Conservation (phyloP, 2,113 vertebrate genomes). For the Todiramphus saurophagus region DNA sequence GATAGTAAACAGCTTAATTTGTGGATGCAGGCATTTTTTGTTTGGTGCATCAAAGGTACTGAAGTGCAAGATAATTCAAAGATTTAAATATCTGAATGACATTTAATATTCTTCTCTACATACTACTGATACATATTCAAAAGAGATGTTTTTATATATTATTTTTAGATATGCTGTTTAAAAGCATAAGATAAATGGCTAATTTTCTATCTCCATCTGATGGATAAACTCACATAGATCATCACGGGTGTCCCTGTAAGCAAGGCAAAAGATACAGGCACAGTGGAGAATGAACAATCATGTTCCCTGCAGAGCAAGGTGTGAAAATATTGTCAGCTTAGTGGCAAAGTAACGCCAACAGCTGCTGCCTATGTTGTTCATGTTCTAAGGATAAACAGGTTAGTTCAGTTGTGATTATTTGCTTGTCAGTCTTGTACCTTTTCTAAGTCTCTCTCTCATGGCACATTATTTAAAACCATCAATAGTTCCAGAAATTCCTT, state of each 20-base stretch:
- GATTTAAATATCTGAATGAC: background rate
- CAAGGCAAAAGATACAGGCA: background rate
- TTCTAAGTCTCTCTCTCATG: background rate
- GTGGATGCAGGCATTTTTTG: background rate
- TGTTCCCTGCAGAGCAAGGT: background rate
- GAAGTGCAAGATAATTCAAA: background rate
- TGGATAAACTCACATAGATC: background rate
- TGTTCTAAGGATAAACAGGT: background rate
- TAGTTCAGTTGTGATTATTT: background rate
- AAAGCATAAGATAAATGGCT: background rate
- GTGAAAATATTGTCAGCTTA: background rate
- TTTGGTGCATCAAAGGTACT: background rate
- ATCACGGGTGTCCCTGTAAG: background rate
- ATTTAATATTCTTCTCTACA: background rate
- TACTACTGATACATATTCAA: background rate
- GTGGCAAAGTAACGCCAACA: background rate
- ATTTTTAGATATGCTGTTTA: background rate
- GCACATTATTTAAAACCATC: background rate
- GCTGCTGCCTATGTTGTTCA: background rate
- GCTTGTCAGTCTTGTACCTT: background rate
- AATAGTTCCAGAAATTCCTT: background rate
- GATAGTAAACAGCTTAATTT: background rate
- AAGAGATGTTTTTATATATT: background rate
- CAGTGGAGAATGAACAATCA: background rate
- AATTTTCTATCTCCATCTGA: background rate